A percentile compares a stretch with the other conserved stretches of the same genome.
These are phyloP conservation scores for Metacarcinus magister DNA, from an alignment of 2,888 invertebrate species.

Conservation along the genomic window DNA sequence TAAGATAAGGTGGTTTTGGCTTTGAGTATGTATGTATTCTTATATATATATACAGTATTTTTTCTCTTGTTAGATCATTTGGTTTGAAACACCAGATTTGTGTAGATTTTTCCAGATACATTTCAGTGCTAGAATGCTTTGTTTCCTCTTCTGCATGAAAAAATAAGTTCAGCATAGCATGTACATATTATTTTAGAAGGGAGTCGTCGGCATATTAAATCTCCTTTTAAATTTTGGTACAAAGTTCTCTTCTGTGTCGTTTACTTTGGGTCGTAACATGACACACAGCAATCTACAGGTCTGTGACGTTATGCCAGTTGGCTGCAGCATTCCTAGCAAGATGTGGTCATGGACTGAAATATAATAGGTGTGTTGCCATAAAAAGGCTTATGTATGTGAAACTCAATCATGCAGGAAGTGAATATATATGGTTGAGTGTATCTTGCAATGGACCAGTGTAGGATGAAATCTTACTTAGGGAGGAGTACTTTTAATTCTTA, in stretches of 20 bases:
- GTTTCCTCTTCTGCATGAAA: background rate
- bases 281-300: background rate
- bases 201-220: background rate
- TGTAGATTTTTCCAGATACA: background rate
- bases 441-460: background rate
- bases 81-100: background rate
- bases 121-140: background rate
- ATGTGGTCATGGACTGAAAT: background rate
- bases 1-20: background rate
- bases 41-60: background rate
- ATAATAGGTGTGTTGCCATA: background rate
- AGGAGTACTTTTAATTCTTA: background rate
- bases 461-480: background rate
- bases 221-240: slow-evolving; percentile 19
- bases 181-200: slow-evolving; percentile 8
- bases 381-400: background rate
- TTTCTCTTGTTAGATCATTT: background rate
- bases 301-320: background rate
- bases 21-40: background rate
- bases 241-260: background rate
- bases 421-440: background rate
- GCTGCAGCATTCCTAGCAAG: background rate
- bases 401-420: background rate
- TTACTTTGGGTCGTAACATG: background rate
- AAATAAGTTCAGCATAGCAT: background rate